Conservation (phyloP, 1,140 invertebrate genomes). For the Tetramorium simillimum region DNA sequence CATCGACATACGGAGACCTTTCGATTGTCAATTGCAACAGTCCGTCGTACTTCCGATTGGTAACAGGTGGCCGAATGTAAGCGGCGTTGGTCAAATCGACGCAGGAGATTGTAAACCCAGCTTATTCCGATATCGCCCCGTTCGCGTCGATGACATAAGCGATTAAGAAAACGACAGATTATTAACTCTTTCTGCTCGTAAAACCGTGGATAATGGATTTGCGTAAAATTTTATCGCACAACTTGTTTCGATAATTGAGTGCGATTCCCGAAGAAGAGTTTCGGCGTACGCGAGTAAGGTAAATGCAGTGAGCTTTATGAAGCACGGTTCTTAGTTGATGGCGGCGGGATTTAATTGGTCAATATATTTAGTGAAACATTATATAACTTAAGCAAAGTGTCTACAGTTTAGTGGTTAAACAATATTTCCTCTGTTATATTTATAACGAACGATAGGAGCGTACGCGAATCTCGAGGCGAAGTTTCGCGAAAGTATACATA, state of each 20-base stretch:
- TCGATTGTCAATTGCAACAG: constrained; percentile 3
- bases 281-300: not conserved
- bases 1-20: not conserved
- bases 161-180: constrained; percentile 1
- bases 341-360: constrained; percentile 31
- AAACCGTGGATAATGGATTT: not conserved
- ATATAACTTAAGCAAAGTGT: constrained; percentile 35
- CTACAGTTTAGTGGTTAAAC: constrained; percentile 37
- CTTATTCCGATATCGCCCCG: not conserved
- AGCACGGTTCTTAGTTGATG: constrained; percentile 21
- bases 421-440: constrained; percentile 6
- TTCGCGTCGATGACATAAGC: not conserved
- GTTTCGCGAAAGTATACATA: constrained; percentile 38
- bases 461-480: constrained; percentile 37
- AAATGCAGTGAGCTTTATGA: not conserved
- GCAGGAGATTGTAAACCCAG: constrained; percentile 13
- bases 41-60: constrained; percentile 4
- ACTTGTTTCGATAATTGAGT: not conserved
- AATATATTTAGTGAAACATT: constrained; percentile 55
- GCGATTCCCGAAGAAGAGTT: not conserved
- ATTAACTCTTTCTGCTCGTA: not conserved
- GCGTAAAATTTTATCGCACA: not conserved
- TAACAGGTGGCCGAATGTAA: constrained; percentile 50
- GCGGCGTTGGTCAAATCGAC: constrained; percentile 26
- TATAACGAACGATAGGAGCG: constrained; percentile 25